These are phyloP conservation scores for Pararge aegeria DNA, from an alignment of 1,140 invertebrate species.

Conservation along the genomic window DNA sequence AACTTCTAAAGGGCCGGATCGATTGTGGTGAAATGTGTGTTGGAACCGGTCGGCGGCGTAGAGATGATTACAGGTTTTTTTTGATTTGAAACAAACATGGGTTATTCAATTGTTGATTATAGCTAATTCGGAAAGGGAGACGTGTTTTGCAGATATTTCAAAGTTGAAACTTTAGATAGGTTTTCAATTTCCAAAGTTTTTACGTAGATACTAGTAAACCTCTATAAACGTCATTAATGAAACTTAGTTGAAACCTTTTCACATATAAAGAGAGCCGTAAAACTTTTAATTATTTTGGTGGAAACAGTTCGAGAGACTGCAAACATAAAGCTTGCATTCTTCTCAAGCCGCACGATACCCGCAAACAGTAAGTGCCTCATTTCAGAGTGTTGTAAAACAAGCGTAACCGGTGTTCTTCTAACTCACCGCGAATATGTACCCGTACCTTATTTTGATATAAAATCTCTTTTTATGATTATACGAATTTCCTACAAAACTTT, in stretches of 20 bases:
- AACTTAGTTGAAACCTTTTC: conserved; percentile 11
- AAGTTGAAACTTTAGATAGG: no score
- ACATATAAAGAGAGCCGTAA: conserved; percentile 39
- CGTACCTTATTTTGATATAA: conserved; percentile 40
- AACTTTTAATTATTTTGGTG: conserved; percentile 75
- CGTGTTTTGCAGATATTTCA: no score
- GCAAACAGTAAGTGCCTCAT: conserved; percentile 67
- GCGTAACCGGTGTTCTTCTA: conserved; percentile 42
- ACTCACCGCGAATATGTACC: conserved; percentile 28
- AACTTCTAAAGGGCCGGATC: no score
- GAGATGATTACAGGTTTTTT: no score
- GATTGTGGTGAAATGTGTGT: no score
- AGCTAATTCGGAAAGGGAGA: no score
- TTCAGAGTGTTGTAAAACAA: conserved; percentile 76
- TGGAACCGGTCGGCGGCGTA: no score
- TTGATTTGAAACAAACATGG: no score
- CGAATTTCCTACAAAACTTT: not conserved
- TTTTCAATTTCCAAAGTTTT: no score
- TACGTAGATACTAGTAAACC: not conserved
- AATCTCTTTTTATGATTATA: conserved; percentile 10
- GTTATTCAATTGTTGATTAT: no score
- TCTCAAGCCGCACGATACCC: conserved; percentile 46
- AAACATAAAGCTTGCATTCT: conserved; percentile 72
- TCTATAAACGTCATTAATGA: not conserved
- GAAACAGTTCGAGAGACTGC: conserved; percentile 59